Evolutionary conservation across 2,888 invertebrate species (phyloP).

Genomic region (Emmelina monodactyla): DNA sequence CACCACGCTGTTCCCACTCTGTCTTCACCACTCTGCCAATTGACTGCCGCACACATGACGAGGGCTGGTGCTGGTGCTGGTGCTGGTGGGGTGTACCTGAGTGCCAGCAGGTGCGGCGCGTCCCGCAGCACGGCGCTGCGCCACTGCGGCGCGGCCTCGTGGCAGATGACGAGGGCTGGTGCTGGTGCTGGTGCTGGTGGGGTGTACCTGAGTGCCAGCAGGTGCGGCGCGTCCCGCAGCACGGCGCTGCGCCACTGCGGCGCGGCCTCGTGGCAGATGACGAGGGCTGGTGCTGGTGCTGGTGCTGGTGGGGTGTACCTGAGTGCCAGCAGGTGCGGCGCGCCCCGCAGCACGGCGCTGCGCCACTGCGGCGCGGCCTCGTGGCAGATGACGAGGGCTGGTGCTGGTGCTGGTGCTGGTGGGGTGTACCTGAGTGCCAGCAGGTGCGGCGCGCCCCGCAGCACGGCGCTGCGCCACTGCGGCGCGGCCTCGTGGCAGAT

Average conservation of each 20-base stretch:
- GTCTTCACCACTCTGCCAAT: conserved; percentile 97
- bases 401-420: too few relatives aligned
- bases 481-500: conserved; percentile 99
- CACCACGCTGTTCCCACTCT: conserved; percentile 92
- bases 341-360: conserved; percentile 92
- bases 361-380: conserved; percentile 99
- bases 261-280: conserved; percentile 98
- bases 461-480: conserved; percentile 94
- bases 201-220: conserved; percentile 86
- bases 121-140: conserved; percentile 93
- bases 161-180: conserved; percentile 96
- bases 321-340: conserved; percentile 91
- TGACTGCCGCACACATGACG: conserved; percentile 59
- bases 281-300: too few relatives aligned
- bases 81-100: too few relatives aligned
- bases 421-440: conserved; percentile 85
- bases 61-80: too few relatives aligned
- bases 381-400: conserved; percentile 96
- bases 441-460: conserved; percentile 93
- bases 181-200: too few relatives aligned
- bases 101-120: conserved; percentile 91
- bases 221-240: conserved; percentile 90
- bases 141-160: conserved; percentile 99
- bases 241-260: conserved; percentile 98
- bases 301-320: too few relatives aligned